These are phyloP conservation scores for Colletes gigas DNA, from an alignment of 1,140 invertebrate genomes.

Conservation along the genomic window DNA sequence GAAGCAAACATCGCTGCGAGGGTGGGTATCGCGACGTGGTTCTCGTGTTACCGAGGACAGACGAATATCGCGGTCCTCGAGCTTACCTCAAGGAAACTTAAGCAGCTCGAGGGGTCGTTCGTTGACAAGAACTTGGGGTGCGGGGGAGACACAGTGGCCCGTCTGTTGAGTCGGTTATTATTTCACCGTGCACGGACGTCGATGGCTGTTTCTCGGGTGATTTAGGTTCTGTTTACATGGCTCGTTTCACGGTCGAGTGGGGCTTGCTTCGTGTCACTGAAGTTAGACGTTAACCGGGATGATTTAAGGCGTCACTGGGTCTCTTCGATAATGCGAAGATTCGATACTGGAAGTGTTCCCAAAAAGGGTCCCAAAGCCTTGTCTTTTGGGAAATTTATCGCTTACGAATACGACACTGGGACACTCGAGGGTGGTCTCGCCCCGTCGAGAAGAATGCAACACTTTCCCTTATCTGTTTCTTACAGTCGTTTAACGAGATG, in stretches of 20 bases:
- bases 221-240: constrained; percentile 9
- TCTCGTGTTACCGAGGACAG: constrained; percentile 52
- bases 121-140: constrained; percentile 66
- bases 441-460: too few relatives aligned
- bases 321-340: background rate
- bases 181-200: constrained; percentile 10
- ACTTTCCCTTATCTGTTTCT: too few relatives aligned
- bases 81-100: background rate
- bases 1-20: constrained; percentile 52
- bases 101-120: constrained; percentile 2
- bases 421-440: too few relatives aligned
- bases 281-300: background rate
- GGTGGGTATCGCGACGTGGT: constrained; percentile 51
- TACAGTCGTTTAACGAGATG: too few relatives aligned
- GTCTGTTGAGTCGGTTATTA: constrained; percentile 13
- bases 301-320: background rate
- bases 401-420: too few relatives aligned
- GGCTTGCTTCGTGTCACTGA: background rate
- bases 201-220: background rate
- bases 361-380: too few relatives aligned
- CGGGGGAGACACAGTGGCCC: constrained; percentile 22
- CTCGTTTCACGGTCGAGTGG: background rate
- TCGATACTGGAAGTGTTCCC: too few relatives aligned
- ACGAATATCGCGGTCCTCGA: constrained; percentile 13
- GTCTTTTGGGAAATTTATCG: too few relatives aligned